phyloP scores from a whole-genome alignment of 2,888 invertebrate genomes.

The Lucinisca nassula region DNA sequence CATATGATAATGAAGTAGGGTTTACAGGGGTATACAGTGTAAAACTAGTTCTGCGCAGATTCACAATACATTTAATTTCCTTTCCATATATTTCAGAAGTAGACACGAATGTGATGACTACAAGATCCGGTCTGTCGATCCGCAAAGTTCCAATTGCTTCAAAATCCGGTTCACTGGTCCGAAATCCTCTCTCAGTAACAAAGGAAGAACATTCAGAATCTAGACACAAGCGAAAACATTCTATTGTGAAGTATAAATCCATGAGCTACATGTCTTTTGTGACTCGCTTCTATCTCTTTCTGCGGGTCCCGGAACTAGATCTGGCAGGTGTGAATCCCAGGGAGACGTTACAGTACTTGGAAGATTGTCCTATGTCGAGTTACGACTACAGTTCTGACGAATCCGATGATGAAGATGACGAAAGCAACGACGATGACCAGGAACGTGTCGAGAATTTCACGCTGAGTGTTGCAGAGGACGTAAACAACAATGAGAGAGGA shows the following conservation, averaged over 20 bases:
- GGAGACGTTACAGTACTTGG: conserved; percentile 57
- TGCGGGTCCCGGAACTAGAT: conserved; percentile 72
- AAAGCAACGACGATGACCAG: neutral
- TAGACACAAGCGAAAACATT: conserved; percentile 34
- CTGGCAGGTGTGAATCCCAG: conserved; percentile 68
- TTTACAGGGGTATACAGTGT: no score
- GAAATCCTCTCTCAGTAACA: neutral
- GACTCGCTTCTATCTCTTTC: conserved; percentile 78
- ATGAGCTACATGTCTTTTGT: conserved; percentile 80
- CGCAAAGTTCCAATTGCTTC: conserved; percentile 74
- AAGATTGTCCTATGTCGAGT: conserved; percentile 29
- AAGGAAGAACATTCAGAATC: conserved; percentile 8
- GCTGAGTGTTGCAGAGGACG: conserved; percentile 41
- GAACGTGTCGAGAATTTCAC: conserved; percentile 39
- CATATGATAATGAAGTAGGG: no score
- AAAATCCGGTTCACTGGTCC: conserved; percentile 55
- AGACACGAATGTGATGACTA: conserved; percentile 80
- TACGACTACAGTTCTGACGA: conserved; percentile 26
- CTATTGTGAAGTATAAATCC: conserved; percentile 67
- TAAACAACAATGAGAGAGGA: conserved; percentile 44
- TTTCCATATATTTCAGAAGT: conserved; percentile 61
- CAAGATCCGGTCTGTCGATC: conserved; percentile 82
- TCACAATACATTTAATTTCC: no score
- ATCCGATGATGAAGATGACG: conserved; percentile 18
- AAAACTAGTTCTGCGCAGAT: no score